Base-by-base conservation (phyloP, 2,888 invertebrate species). In the Podotricha telesiphe region DNA sequence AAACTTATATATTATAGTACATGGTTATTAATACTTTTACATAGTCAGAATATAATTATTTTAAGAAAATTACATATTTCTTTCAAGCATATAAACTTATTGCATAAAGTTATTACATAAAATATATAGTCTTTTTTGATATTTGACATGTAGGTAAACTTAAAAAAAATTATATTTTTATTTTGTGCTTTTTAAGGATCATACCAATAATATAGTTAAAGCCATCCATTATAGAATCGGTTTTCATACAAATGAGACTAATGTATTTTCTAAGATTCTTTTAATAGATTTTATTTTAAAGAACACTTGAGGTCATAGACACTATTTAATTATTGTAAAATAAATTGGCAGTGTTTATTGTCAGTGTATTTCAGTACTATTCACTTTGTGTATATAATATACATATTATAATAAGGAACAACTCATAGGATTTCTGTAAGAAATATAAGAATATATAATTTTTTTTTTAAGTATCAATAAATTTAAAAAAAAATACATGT, bases 291-390 rank as follows among this genome's bases (percentile, higher is more conserved):
- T 11, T 34, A 53, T 55, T 17, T 55, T 55, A 55, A 55, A 37
- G 55, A 55, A 55, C 34, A 34, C 17, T 17, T 34, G n/a, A 34
- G 28, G 28, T 53, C 28, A 55, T 37, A 55, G 0, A 10, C 11
- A 55, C 53, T 53, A 53, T 53, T 42, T 42, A 11, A 13, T 42
- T 17, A 47, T 45, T 55, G 34, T 55, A 55, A 55, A 55, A 17
- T 28, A 55, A 55, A 37, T 34, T 55, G 55, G 55, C 55, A 55
- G 55, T 55, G 55, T 11, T 55, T 55, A 53, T 53, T 53, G 51
- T 55, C 55, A 37, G 11, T 55, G 17, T 17, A 37, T 55, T 55
- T 17, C 0, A 28, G 51, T 22, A 22, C 15, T 53, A 55, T 17
- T 37, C 1, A 37, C 8, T 34, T 55, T 34, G 28, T 28, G 28